phyloP scores from a whole-genome alignment of 2,888 invertebrate genomes.

The Cremastobaeus sp. region DNA sequence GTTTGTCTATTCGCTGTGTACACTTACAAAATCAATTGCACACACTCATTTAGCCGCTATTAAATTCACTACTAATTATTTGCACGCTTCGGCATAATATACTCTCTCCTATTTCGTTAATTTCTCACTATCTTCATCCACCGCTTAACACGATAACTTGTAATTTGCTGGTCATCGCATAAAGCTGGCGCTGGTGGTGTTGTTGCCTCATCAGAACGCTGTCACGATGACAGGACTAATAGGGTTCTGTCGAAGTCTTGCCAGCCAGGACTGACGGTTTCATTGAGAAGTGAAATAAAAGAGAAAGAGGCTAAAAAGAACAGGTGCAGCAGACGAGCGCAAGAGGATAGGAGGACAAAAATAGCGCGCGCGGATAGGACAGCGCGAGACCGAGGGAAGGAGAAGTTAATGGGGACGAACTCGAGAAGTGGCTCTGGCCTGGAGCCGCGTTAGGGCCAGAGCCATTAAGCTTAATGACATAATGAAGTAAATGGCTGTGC shows the following conservation, averaged over 20 bases:
- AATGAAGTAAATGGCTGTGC: slow-evolving; percentile 78
- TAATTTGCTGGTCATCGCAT: slow-evolving; percentile 67
- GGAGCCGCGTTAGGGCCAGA: slow-evolving; percentile 76
- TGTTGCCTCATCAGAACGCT: slow-evolving; percentile 42
- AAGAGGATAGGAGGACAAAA: slow-evolving; percentile 55
- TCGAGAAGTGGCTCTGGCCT: slow-evolving; percentile 75
- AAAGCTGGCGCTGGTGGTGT: slow-evolving; percentile 73
- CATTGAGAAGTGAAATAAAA: slow-evolving; percentile 41
- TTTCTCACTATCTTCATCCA: background rate
- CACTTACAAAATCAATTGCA: too few relatives aligned
- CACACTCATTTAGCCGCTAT: too few relatives aligned
- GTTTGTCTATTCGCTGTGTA: too few relatives aligned
- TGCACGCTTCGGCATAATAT: slow-evolving; percentile 6
- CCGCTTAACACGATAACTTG: slow-evolving; percentile 31
- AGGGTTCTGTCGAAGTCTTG: slow-evolving; percentile 42
- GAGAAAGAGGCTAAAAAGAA: slow-evolving; percentile 58
- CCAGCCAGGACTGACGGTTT: slow-evolving; percentile 27
- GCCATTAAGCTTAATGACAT: slow-evolving; percentile 79
- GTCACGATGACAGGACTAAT: slow-evolving; percentile 55
- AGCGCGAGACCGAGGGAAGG: slow-evolving; percentile 62
- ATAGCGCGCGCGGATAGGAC: slow-evolving; percentile 50
- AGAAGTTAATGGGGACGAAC: slow-evolving; percentile 75
- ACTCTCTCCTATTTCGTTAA: slow-evolving; percentile 18
- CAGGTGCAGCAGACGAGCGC: slow-evolving; percentile 52
- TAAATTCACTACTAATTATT: too few relatives aligned